These are phyloP conservation scores for Agriopis marginaria DNA, from an alignment of 2,888 invertebrate genomes.

Conservation along the genomic window DNA sequence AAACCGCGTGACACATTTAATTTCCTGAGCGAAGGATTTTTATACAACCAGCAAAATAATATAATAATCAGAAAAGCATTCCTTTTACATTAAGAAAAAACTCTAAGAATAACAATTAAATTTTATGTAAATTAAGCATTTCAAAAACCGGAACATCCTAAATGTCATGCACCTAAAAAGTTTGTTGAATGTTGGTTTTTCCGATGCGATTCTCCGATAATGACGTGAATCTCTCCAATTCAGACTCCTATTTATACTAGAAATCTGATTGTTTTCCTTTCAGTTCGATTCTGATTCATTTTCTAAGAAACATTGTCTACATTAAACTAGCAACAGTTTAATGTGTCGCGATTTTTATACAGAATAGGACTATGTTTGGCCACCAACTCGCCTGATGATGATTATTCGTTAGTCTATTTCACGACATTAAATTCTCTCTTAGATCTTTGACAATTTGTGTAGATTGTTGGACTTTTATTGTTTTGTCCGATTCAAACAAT, in stretches of 20 bases:
- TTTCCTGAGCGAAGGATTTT: neutral
- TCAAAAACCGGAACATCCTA: neutral
- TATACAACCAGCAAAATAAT: neutral
- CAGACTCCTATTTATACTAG: neutral
- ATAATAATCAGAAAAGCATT: neutral
- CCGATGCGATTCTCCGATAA: conserved; percentile 2
- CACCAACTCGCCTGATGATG: no score
- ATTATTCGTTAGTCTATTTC: neutral
- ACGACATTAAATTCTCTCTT: neutral
- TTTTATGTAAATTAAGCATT: conserved; percentile 1
- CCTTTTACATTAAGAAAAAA: neutral
- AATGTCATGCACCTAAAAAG: conserved; percentile 14
- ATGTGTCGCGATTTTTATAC: no score
- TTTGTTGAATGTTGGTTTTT: conserved; percentile 6
- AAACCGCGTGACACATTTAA: no score
- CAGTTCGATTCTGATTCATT: no score
- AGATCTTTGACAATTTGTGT: neutral
- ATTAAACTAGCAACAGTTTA: no score
- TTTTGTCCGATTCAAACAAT: conserved; percentile 1
- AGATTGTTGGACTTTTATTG: neutral
- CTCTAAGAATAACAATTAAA: neutral
- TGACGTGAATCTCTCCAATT: neutral
- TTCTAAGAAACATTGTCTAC: no score
- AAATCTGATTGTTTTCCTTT: no score
- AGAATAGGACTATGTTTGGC: no score